Base-by-base conservation (phyloP, 2,888 invertebrate species). In the Ophion slaviceki region DNA sequence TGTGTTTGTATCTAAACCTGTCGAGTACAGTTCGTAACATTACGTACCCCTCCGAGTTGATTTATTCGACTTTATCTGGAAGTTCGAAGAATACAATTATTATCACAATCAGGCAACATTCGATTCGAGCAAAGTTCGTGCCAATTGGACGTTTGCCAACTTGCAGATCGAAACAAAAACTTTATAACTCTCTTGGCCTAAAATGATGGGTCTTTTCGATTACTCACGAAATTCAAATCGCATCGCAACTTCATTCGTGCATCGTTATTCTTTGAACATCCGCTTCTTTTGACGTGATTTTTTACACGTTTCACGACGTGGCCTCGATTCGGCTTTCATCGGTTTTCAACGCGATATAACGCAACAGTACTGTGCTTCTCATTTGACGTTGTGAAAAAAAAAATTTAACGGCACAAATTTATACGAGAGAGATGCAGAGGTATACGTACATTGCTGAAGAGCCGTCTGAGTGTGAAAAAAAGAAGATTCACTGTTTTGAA, bases 391-490 rank as follows among this genome's bases (percentile, higher is more conserved):
- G 59, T 72, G 80, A 67, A 67, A 61, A 67, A 67, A 61, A 67
- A 36, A 6, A 64, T 62, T 53, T 17, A 81, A 77, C 77, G 81
- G 77, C 74, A 68, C 14, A 74, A 81, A 74, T 77, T 64, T 81
- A 78, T 74, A 81, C 76, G 61, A 77, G 62, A 78, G 72, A 62
- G 17, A 62, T 24, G 76, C 36, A 67, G 67, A 78, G 14, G 17
- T 53, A 17, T 72, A 59, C 17, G 10, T 40, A 20, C 20, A 40
- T 40, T 8, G 36, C 53, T 32, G 57, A 67, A 28, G 47, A 67
- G 28, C 20, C 2, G 61, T 47, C 36, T 57, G 28, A 14, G 66
- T 36, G 32, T 40, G 32, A 53, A 67, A 72, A 78, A 78, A 81
- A 40, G 70, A 76, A 59, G 70, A 80, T 71, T 80, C 80, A 66